phyloP scores from a whole-genome alignment of 2,888 invertebrate genomes.

The Hanleya hanleyi region DNA sequence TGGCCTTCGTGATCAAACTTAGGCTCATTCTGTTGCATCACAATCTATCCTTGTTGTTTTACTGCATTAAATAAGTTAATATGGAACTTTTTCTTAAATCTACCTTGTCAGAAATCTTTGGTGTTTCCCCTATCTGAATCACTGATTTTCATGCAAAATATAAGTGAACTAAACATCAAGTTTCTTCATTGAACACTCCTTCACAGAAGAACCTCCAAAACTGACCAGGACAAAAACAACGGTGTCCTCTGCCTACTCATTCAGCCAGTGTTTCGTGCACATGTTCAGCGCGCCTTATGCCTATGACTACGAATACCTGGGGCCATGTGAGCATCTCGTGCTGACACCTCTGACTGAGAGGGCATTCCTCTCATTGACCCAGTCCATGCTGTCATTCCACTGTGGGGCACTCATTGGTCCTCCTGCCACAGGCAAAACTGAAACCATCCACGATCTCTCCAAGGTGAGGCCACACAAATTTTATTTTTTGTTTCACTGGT shows the following conservation, averaged over 20 bases:
- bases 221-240: slow-evolving; percentile 57
- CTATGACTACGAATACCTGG: slow-evolving; percentile 70
- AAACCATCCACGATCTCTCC: slow-evolving; percentile 65
- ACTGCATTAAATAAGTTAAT: too few relatives aligned
- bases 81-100: too few relatives aligned
- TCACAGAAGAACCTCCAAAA: neutral
- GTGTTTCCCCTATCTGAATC: too few relatives aligned
- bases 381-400: slow-evolving; percentile 66
- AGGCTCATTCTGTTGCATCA: too few relatives aligned
- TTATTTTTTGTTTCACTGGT: too few relatives aligned
- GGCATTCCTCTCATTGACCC: slow-evolving; percentile 65
- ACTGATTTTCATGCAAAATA: too few relatives aligned
- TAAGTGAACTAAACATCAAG: too few relatives aligned
- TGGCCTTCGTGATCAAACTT: too few relatives aligned
- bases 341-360: slow-evolving; percentile 70
- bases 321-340: slow-evolving; percentile 57
- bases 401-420: slow-evolving; percentile 69
- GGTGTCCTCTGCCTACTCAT: slow-evolving; percentile 66
- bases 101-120: too few relatives aligned
- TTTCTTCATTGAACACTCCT: too few relatives aligned
- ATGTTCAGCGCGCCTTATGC: slow-evolving; percentile 64
- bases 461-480: slow-evolving; percentile 47
- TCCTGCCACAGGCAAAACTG: slow-evolving; percentile 67
- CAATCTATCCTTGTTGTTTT: too few relatives aligned
- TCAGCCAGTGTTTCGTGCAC: slow-evolving; percentile 65